These are phyloP conservation scores for Passer montanus DNA, from an alignment of 2,113 vertebrate genomes.

Conservation along the genomic window DNA sequence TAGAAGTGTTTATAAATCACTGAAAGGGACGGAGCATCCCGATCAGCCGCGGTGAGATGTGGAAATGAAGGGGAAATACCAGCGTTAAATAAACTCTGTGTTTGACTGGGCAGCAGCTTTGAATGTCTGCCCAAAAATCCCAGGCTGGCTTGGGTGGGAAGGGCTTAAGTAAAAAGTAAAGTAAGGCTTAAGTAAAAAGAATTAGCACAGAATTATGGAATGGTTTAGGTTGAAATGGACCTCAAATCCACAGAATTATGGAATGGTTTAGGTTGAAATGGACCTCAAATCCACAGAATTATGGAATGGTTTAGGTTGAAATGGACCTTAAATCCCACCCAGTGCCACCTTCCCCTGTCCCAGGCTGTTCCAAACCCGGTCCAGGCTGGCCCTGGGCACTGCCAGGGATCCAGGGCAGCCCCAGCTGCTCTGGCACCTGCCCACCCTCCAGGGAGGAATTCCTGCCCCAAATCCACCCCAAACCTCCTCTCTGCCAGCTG, in stretches of 20 bases:
- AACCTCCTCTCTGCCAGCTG: fast-evolving
- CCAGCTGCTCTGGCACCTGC: too few relatives aligned
- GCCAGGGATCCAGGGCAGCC: neutral
- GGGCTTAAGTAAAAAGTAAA: fast-evolving
- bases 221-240: neutral
- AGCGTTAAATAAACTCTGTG: neutral
- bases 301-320: too few relatives aligned
- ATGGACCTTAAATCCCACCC: too few relatives aligned
- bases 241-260: neutral
- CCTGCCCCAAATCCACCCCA: fast-evolving
- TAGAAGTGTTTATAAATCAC: neutral
- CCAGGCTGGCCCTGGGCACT: neutral
- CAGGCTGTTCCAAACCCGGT: fast-evolving
- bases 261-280: neutral
- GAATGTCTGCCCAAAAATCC: neutral
- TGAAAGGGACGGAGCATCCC: neutral
- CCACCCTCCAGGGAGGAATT: neutral
- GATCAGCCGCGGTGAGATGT: neutral
- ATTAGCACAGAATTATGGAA: fast-evolving
- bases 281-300: neutral
- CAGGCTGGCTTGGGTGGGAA: neutral
- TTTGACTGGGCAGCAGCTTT: fast-evolving
- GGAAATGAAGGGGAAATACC: neutral
- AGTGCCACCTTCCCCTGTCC: fast-evolving
- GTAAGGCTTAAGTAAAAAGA: fast-evolving